Base-by-base conservation (phyloP, 2,113 vertebrate species). In the Carassius gibelio region DNA sequence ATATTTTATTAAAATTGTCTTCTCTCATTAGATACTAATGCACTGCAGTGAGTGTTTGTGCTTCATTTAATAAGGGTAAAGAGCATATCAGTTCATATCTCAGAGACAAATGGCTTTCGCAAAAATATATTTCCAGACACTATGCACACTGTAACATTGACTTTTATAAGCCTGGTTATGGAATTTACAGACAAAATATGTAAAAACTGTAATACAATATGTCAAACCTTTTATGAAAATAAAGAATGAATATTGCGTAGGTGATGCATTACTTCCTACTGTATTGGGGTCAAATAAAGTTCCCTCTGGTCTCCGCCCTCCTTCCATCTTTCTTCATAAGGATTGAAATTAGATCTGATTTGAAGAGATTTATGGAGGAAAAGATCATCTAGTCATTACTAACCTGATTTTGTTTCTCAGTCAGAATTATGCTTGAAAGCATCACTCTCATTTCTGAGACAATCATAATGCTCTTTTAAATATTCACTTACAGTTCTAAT, bases 271-370 rank as follows among this genome's bases (percentile, higher is more conserved):
- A 38, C 9, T 36, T 78, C 17, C 9, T 8, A 59, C 57, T 59
- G 30, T 59, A 13, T 7, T 34, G 19, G 15, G 52, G 52, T 77
- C 50, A 77, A 77, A 36, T 59, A 57, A 36, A 57, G 21, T 74
- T 55, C 15, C 9, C 50, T 36, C 30, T 78, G 55, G 11, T 36
- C 55, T 61, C 34, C 21, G 21, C 76, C 34, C 57, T 79, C 55
- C 34, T 42, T 78, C 30, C 5, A 13, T 36, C 34, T 78, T 36
- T 78, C 34, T n/a, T 55, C 23, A 79, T 61, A 42, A 79, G 76
- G 55, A 79, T 7, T 79, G 76, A 79, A 79, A 61, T 61, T n/a
- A 79, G 34, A 79, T 77, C 75, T 77, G 52, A 77, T 77, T 77
- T 3, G 5, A 52, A 36, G 75, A 57, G 75, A 55, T 77, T 77